These are phyloP conservation scores for Pseudomyrmex concolor DNA, from an alignment of 1,140 invertebrate genomes.

Conservation along the genomic window DNA sequence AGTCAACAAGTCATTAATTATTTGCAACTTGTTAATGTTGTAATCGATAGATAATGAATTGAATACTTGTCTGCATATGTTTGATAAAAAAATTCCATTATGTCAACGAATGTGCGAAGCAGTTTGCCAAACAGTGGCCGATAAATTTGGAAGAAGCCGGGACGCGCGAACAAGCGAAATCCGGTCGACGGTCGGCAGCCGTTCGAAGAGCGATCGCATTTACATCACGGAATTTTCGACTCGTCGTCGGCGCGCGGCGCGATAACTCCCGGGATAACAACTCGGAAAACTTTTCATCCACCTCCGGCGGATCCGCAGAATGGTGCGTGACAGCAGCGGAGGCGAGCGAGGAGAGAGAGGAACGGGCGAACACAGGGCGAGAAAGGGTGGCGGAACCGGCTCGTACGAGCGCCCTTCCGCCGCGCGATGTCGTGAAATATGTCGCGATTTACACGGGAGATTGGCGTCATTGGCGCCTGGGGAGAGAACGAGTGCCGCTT, in stretches of 20 bases:
- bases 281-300: conserved; percentile 73
- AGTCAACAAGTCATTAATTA: background rate
- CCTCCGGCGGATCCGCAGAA: conserved; percentile 55
- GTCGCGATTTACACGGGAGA: conserved; percentile 85
- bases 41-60: background rate
- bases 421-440: conserved; percentile 82
- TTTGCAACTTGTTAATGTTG: background rate
- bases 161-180: conserved; percentile 32
- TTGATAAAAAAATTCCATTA: conserved; percentile 12
- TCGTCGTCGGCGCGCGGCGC: conserved; percentile 34
- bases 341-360: conserved; percentile 11
- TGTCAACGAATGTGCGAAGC: background rate
- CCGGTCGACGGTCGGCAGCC: background rate
- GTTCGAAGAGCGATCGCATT: conserved; percentile 31
- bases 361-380: background rate
- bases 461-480: conserved; percentile 84
- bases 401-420: conserved; percentile 24
- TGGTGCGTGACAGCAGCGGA: conserved; percentile 1
- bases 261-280: conserved; percentile 73
- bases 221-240: conserved; percentile 63
- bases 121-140: conserved; percentile 29
- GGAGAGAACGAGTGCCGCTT: conserved; percentile 73
- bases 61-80: background rate
- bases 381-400: conserved; percentile 22
- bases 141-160: background rate